These are phyloP conservation scores for Linnaemya vulpina DNA, from an alignment of 2,888 invertebrate genomes.

Conservation along the genomic window DNA sequence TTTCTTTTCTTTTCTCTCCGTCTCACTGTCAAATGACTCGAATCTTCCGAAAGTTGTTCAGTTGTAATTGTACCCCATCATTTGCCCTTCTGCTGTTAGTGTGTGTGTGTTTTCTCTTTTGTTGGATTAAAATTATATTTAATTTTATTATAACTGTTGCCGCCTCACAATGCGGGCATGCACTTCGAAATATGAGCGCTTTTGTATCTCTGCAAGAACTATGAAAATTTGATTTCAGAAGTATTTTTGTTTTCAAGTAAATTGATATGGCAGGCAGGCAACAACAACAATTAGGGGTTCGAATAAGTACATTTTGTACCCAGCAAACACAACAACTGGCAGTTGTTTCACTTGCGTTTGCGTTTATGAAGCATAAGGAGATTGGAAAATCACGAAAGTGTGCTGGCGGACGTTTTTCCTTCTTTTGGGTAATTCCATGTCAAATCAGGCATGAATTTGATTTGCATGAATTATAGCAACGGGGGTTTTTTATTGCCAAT, in stretches of 20 bases:
- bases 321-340: background rate
- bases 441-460: no score
- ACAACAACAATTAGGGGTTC: background rate
- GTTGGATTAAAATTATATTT: slow-evolving; percentile 23
- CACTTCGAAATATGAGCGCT: slow-evolving; percentile 18
- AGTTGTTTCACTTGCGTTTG: no score
- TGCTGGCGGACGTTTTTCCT: no score
- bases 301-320: background rate
- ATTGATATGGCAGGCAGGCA: background rate
- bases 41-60: slow-evolving; percentile 16
- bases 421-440: no score
- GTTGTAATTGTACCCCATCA: slow-evolving; percentile 62
- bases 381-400: no score
- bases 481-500: no score
- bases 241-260: background rate
- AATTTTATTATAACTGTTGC: slow-evolving; percentile 46
- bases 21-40: slow-evolving; percentile 59
- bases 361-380: no score
- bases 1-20: background rate
- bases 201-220: slow-evolving; percentile 3
- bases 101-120: background rate
- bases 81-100: slow-evolving; percentile 26
- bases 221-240: background rate
- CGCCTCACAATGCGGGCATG: background rate
- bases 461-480: no score